These are phyloP conservation scores for Varroa destructor DNA, from an alignment of 1,140 invertebrate species.

Conservation along the genomic window DNA sequence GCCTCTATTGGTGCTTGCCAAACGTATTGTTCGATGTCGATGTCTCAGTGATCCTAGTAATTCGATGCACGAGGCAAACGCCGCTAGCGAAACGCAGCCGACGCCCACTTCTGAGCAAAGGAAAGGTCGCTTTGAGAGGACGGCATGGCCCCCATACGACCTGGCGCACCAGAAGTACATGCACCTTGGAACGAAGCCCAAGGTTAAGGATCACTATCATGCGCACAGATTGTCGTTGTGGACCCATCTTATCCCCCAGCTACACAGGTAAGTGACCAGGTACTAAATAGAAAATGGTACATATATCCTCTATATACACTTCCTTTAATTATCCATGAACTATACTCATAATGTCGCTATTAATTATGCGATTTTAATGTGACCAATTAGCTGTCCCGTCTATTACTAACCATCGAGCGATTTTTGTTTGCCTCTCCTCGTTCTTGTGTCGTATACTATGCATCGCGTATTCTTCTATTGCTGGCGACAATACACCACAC, in stretches of 20 bases:
- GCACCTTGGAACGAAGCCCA: conserved; percentile 47
- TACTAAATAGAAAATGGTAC: no score
- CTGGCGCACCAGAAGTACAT: conserved; percentile 74
- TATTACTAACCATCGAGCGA: no score
- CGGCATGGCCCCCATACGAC: conserved; percentile 72
- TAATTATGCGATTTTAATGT: no score
- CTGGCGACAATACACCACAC: no score
- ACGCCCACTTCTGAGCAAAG: conserved; percentile 28
- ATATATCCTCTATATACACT: no score
- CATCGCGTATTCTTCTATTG: no score
- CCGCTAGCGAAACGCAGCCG: conserved; percentile 35
- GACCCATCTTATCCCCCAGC: conserved; percentile 72
- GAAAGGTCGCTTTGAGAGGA: conserved; percentile 31
- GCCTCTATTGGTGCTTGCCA: no score
- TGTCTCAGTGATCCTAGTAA: conserved; percentile 32
- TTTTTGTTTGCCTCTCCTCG: no score
- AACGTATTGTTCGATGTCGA: not conserved
- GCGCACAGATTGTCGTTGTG: conserved; percentile 79
- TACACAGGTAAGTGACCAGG: conserved; percentile 34
- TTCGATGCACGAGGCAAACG: conserved; percentile 29
- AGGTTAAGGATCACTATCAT: conserved; percentile 65
- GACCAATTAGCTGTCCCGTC: no score
- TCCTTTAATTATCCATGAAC: no score
- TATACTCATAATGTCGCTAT: no score
- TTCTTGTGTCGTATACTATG: no score